A percentile compares a stretch with the other conserved stretches of the same genome.
Conservation (phyloP, 2,113 vertebrate species). For the Prionailurus viverrinus region DNA sequence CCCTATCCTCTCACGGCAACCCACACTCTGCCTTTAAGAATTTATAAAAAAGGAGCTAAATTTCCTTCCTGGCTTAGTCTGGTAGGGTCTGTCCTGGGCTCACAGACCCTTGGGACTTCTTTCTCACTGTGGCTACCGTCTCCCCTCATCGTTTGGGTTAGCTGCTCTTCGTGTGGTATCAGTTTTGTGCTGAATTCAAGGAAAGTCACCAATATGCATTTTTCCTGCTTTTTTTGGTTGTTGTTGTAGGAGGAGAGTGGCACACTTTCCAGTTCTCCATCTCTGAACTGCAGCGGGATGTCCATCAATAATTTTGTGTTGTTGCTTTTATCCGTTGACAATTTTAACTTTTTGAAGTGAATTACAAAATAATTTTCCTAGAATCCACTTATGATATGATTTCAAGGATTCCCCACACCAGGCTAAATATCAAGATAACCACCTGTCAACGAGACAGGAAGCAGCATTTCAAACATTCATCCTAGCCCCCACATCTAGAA, state of each 20-base stretch:
- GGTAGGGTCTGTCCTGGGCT: accelerated
- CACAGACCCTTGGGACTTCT: neutral
- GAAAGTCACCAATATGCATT: neutral
- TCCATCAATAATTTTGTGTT: neutral
- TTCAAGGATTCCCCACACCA: neutral
- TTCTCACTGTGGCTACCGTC: neutral
- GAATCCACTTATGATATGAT: neutral
- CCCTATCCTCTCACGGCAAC: too few species aligned
- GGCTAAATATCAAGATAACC: neutral
- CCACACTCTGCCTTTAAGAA: neutral
- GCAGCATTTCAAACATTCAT: neutral
- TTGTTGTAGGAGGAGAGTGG: neutral
- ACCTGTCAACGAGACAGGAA: neutral
- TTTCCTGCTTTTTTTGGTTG: neutral
- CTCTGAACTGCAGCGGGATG: neutral
- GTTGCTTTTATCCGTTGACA: neutral
- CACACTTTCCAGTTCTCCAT: neutral
- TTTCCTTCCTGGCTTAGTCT: neutral
- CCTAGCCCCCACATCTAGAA: neutral
- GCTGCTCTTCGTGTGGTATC: neutral
- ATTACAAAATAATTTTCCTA: neutral
- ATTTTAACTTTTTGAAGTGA: neutral
- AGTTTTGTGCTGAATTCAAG: neutral
- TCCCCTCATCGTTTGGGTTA: neutral
- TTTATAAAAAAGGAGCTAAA: neutral